These are phyloP conservation scores for Epinotia demarniana DNA, from an alignment of 2,888 invertebrate genomes.

Conservation along the genomic window DNA sequence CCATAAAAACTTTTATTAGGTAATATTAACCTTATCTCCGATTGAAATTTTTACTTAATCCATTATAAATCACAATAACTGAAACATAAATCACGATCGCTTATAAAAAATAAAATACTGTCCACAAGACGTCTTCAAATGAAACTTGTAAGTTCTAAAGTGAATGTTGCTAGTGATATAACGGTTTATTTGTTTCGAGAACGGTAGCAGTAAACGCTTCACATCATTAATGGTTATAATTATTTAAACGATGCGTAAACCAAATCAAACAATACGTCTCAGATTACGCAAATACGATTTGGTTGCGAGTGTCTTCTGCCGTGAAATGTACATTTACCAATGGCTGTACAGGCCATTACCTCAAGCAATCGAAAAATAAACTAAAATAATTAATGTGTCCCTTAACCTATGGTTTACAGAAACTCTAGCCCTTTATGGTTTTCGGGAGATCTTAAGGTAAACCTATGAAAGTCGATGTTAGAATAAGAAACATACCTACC, in stretches of 20 bases:
- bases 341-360: not conserved
- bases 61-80: no score
- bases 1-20: no score
- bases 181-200: not conserved
- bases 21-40: no score
- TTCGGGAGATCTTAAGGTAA: no score
- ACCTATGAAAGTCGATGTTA: no score
- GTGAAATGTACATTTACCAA: slow-evolving; percentile 13
- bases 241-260: slow-evolving; percentile 24
- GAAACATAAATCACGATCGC: no score
- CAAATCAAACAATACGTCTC: slow-evolving; percentile 11
- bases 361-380: no score
- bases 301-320: not conserved
- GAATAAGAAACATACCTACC: no score
- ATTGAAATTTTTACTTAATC: no score
- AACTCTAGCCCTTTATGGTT: no score
- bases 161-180: slow-evolving; percentile 18
- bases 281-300: slow-evolving; percentile 13
- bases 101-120: not conserved
- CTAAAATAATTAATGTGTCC: no score
- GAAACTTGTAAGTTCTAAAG: not conserved
- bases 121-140: not conserved
- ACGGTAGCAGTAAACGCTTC: slow-evolving; percentile 7
- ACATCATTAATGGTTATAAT: slow-evolving; percentile 5
- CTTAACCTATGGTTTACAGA: no score